Evolutionary conservation across 2,888 invertebrate genomes (phyloP).

Genomic region (Aleiodes alternator): DNA sequence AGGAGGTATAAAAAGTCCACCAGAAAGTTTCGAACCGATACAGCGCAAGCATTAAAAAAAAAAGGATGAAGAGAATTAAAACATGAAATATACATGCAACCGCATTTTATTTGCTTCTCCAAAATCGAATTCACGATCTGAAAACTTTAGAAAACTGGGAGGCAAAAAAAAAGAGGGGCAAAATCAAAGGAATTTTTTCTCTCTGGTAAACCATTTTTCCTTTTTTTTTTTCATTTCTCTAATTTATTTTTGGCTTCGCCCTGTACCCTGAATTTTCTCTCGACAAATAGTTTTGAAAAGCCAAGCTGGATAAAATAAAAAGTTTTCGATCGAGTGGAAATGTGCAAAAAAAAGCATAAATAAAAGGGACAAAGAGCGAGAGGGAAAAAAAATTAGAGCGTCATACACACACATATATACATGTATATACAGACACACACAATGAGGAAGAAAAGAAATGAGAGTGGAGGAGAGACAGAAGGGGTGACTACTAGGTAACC

Average conservation of each 20-base stretch:
- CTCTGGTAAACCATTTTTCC: neutral
- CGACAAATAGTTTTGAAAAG: slow-evolving; percentile 25
- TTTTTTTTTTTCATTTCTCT: slow-evolving; percentile 48
- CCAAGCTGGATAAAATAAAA: slow-evolving; percentile 13
- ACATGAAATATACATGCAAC: slow-evolving; percentile 40
- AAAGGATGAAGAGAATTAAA: slow-evolving; percentile 52
- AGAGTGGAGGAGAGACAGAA: slow-evolving; percentile 38
- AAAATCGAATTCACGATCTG: slow-evolving; percentile 1
- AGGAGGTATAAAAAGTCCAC: neutral
- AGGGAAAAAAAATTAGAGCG: neutral
- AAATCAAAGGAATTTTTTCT: slow-evolving; percentile 30
- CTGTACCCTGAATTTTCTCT: slow-evolving; percentile 11
- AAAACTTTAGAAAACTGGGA: slow-evolving; percentile 5
- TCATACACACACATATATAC: slow-evolving; percentile 12
- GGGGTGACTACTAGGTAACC: slow-evolving; percentile 42
- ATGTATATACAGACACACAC: slow-evolving; percentile 11
- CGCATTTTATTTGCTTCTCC: slow-evolving; percentile 6
- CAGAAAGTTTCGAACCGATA: neutral
- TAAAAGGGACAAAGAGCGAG: slow-evolving; percentile 10
- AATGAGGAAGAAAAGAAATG: slow-evolving; percentile 26
- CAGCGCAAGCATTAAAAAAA: neutral
- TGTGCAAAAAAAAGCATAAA: slow-evolving; percentile 1
- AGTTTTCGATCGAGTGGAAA: slow-evolving; percentile 27
- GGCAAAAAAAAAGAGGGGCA: neutral
- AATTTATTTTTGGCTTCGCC: slow-evolving; percentile 19